Conservation (phyloP, 2,888 invertebrate species). For the Parochlus steinenii region DNA sequence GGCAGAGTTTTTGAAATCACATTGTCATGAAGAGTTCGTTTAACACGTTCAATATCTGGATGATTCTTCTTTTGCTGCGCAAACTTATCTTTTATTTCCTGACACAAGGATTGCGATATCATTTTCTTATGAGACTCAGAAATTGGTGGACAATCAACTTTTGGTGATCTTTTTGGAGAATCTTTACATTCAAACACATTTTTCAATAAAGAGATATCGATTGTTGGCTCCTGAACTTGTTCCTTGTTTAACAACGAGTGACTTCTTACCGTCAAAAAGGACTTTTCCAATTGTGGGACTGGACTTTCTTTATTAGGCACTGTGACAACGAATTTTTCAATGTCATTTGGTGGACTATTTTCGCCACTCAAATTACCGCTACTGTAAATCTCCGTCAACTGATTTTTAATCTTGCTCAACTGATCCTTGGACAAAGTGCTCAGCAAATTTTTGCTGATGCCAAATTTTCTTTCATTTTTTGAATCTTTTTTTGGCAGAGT, state of each 20-base stretch:
- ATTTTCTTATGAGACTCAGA: conserved; percentile 54
- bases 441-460: conserved; percentile 61
- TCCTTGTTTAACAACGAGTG: conserved; percentile 28
- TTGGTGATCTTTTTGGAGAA: background rate
- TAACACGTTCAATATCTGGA: conserved; percentile 9
- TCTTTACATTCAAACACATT: conserved; percentile 9
- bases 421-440: conserved; percentile 74
- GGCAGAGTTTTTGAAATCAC: conserved; percentile 22
- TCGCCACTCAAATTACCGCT: conserved; percentile 32
- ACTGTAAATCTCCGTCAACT: conserved; percentile 66
- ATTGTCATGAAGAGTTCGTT: conserved; percentile 6
- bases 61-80: conserved; percentile 25
- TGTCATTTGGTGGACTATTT: conserved; percentile 26
- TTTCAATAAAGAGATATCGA: conserved; percentile 14
- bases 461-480: conserved; percentile 34
- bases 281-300: conserved; percentile 15
- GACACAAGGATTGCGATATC: conserved; percentile 53
- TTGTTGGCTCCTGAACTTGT: conserved; percentile 20
- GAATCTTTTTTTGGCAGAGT: conserved; percentile 26
- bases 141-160: too few relatives aligned
- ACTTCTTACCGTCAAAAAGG: conserved; percentile 28
- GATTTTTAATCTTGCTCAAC: conserved; percentile 60
- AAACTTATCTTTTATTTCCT: conserved; percentile 51
- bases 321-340: conserved; percentile 42
- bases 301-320: conserved; percentile 29